Conservation (phyloP, 2,888 invertebrate species). For the Mythimna pallens region DNA sequence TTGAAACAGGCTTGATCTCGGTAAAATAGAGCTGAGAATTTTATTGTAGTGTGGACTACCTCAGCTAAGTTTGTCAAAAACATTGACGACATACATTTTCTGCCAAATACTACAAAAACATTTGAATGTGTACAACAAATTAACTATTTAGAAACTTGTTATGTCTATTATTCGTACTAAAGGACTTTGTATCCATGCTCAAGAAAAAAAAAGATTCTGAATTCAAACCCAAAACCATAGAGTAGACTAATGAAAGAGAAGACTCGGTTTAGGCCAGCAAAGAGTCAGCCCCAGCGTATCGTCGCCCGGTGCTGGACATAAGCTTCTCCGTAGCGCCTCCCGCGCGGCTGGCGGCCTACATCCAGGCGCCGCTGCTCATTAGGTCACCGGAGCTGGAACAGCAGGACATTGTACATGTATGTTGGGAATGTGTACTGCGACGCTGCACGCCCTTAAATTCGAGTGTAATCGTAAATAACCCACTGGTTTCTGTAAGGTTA, state of each 20-base stretch:
- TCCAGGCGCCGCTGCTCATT: conserved; percentile 18
- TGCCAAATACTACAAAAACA: too few species aligned
- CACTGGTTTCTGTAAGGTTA: conserved; percentile 2
- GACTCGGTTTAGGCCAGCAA: conserved; percentile 37
- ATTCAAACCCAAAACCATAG: neutral
- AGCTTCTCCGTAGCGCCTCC: conserved; percentile 26
- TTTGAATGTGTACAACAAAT: too few species aligned
- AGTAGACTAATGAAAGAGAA: conserved; percentile 27
- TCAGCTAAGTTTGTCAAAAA: too few species aligned
- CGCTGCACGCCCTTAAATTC: conserved; percentile 2
- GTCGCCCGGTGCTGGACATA: conserved; percentile 36
- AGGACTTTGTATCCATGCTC: too few species aligned
- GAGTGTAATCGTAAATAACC: neutral
- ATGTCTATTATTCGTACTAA: too few species aligned
- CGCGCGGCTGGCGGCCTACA: conserved; percentile 22
- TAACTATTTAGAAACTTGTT: too few species aligned
- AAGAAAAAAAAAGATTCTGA: conserved; percentile 11
- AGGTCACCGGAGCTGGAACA: conserved; percentile 43
- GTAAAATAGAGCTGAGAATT: too few species aligned
- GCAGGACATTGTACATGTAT: conserved; percentile 42
- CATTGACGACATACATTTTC: too few species aligned
- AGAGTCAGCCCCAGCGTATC: conserved; percentile 10
- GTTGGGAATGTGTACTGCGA: conserved; percentile 30
- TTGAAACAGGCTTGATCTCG: too few species aligned
- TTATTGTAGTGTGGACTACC: too few species aligned